Evolutionary conservation across 2,797 vertebrate species (phyloP).

Genomic region (Xiphorhynchus erythropygius): DNA sequence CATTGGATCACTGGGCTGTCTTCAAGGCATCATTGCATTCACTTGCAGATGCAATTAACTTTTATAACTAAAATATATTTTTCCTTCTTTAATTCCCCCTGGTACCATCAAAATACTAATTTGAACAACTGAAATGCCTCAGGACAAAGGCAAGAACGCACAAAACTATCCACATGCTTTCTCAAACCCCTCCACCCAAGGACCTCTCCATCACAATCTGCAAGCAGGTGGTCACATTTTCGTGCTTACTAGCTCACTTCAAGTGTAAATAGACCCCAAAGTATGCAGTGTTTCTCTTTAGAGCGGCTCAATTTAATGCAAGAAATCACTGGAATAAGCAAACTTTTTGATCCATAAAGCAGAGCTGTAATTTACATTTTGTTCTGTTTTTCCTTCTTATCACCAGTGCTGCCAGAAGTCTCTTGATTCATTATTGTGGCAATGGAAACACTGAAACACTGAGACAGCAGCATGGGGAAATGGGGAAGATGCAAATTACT

Average conservation of each 20-base stretch:
- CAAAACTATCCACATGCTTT: not conserved
- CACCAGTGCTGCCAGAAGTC: not conserved
- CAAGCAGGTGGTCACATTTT: not conserved
- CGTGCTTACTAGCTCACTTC: not conserved
- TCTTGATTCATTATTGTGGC: not conserved
- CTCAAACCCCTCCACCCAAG: not conserved
- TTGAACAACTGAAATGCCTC: not conserved
- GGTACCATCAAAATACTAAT: not conserved
- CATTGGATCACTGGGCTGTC: not conserved
- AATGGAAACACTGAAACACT: not conserved
- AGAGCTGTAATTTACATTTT: not conserved
- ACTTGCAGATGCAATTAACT: not conserved
- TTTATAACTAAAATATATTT: not conserved
- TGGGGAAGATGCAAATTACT: not conserved
- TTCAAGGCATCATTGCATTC: not conserved
- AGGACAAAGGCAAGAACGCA: not conserved
- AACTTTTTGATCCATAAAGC: not conserved
- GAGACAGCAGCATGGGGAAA: not conserved
- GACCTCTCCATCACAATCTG: not conserved
- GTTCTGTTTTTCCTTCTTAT: conserved; percentile 24
- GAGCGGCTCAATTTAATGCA: not conserved
- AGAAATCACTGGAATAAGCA: not conserved
- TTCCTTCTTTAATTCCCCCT: not conserved
- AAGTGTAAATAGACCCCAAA: not conserved
- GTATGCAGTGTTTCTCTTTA: not conserved